These are phyloP conservation scores for Epirrhoe alternata DNA, from an alignment of 2,888 invertebrate genomes.

Conservation along the genomic window DNA sequence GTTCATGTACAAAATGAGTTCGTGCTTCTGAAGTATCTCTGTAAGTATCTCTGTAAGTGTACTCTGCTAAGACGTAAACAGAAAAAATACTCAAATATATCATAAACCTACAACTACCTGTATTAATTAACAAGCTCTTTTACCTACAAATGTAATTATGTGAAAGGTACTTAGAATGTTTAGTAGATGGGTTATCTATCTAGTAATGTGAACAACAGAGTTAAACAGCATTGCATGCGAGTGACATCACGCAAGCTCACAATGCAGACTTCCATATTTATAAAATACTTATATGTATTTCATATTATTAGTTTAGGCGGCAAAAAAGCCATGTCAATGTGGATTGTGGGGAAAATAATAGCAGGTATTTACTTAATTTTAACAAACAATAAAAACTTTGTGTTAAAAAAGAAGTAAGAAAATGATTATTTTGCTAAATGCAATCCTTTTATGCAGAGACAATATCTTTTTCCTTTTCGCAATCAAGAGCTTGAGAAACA, in stretches of 20 bases:
- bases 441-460: background rate
- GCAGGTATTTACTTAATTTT: no score
- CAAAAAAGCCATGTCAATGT: no score
- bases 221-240: conserved; percentile 6
- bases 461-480: background rate
- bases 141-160: background rate
- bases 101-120: no score
- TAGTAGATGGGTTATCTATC: background rate
- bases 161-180: background rate
- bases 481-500: conserved; percentile 3
- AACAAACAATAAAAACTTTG: no score
- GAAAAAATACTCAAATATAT: background rate
- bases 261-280: conserved; percentile 1
- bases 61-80: conserved; percentile 10
- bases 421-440: background rate
- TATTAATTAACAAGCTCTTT: background rate
- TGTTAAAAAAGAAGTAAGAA: no score
- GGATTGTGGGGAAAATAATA: no score
- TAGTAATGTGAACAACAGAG: conserved; percentile 6
- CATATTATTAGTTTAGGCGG: no score
- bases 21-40: conserved; percentile 20
- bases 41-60: background rate
- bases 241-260: conserved; percentile 12
- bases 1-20: conserved; percentile 16
- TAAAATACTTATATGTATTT: background rate